These are phyloP conservation scores for Lagorchestes hirsutus DNA, from an alignment of 2,797 vertebrate genomes.

Conservation along the genomic window DNA sequence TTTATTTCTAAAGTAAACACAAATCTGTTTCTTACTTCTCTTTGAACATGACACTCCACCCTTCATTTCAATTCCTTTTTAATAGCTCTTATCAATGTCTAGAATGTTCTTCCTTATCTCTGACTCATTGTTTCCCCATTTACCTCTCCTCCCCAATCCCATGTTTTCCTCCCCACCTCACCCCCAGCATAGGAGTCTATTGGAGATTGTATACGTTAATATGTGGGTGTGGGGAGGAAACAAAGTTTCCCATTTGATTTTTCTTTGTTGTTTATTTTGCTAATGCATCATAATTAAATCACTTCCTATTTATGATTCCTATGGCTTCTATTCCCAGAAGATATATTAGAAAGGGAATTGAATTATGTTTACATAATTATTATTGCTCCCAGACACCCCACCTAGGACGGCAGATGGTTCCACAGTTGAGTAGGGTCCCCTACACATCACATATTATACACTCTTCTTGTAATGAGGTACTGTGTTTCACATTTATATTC, in stretches of 20 bases:
- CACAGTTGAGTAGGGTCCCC: too few species aligned
- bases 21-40: not conserved
- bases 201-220: not conserved
- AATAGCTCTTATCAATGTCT: not conserved
- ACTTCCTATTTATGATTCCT: not conserved
- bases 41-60: constrained; percentile 42
- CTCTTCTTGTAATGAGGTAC: not conserved
- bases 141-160: not conserved
- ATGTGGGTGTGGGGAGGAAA: not conserved
- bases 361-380: not conserved
- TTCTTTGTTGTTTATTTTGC: not conserved
- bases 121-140: not conserved
- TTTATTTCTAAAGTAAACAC: not conserved
- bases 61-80: not conserved
- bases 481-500: not conserved
- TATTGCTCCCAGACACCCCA: not conserved
- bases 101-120: constrained; percentile 39
- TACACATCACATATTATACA: not conserved
- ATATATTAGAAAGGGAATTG: not conserved
- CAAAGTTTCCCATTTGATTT: not conserved
- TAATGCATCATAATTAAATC: not conserved
- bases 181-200: not conserved
- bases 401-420: not conserved
- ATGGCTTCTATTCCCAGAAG: not conserved
- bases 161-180: not conserved